phyloP scores from a whole-genome alignment of 37 sponge, comb jelly and placozoan species.

The Agelas oroides region DNA sequence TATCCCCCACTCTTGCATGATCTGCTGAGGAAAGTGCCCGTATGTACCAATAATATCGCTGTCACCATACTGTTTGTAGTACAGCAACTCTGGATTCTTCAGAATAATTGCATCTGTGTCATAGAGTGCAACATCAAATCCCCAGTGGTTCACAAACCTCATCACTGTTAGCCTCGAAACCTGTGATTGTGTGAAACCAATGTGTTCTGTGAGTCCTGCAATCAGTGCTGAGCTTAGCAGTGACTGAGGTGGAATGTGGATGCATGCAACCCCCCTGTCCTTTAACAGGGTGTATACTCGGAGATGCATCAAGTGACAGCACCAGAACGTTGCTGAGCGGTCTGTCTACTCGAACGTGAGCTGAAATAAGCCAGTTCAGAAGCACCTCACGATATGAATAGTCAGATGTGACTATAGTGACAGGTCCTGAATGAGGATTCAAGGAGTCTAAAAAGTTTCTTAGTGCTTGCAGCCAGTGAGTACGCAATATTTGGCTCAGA shows the following conservation, averaged over 20 bases:
- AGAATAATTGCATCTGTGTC: constrained; percentile 36
- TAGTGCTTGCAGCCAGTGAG: constrained; percentile 5
- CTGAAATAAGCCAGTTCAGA: constrained; percentile 34
- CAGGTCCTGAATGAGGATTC: neutral
- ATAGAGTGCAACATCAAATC: constrained; percentile 33
- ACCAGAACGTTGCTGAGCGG: constrained; percentile 25
- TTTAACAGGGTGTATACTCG: neutral
- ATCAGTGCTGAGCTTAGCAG: neutral
- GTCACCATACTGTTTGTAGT: neutral
- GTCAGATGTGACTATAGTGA: constrained; percentile 1
- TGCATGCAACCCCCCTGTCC: neutral
- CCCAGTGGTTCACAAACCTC: constrained; percentile 47
- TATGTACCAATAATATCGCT: constrained; percentile 26
- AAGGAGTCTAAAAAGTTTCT: neutral
- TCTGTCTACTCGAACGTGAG: neutral
- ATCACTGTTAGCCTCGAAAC: constrained; percentile 38
- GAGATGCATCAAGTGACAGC: constrained; percentile 13
- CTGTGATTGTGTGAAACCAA: constrained; percentile 14
- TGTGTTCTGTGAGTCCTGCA: neutral
- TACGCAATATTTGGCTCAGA: neutral
- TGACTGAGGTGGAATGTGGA: neutral
- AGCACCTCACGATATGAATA: constrained; percentile 15
- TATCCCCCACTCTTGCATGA: neutral
- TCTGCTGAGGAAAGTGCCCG: constrained; percentile 1
- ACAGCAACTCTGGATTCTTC: constrained; percentile 24